These are phyloP conservation scores for roundworm (Caenorhabditis elegans) DNA, from an alignment of 1,140 invertebrate species.

Conservation along the genomic window DNA sequence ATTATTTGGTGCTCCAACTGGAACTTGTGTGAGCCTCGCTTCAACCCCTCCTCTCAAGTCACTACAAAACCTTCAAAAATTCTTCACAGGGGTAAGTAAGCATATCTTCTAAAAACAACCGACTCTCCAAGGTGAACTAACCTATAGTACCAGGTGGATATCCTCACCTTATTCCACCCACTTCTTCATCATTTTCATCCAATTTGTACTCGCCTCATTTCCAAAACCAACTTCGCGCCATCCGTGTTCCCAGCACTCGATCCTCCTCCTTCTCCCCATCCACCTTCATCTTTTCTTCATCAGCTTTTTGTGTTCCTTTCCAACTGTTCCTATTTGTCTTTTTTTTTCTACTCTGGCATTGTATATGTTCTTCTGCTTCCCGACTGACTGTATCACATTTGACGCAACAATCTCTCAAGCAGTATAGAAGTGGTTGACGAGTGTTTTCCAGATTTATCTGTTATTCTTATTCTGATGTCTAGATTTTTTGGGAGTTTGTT, in stretches of 20 bases:
- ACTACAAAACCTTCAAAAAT: too few species aligned
- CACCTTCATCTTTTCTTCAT: not conserved
- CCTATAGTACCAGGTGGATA: constrained; percentile 3
- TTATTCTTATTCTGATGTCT: not conserved
- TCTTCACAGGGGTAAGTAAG: too few species aligned
- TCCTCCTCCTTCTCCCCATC: not conserved
- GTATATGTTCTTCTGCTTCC: not conserved
- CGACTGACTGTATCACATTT: not conserved
- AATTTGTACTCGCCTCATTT: constrained; percentile 25
- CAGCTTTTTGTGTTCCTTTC: not conserved
- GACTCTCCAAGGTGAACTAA: too few species aligned
- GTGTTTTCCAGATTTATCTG: not conserved
- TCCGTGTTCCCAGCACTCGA: constrained; percentile 25
- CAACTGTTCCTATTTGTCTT: too few species aligned
- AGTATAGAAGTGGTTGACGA: not conserved
- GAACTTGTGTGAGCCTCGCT: too few species aligned
- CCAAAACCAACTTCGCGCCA: constrained; percentile 4
- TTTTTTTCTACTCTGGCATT: not conserved
- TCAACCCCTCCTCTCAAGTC: too few species aligned
- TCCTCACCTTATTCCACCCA: not conserved
- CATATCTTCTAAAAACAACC: too few species aligned
- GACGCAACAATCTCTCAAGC: constrained; percentile 26
- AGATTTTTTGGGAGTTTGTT: too few species aligned
- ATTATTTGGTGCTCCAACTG: too few species aligned
- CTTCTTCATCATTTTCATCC: not conserved